Percentiles rank a stretch among this genome's conserved stretches.
Evolutionary conservation across 2,888 invertebrate genomes (phyloP).

Genomic region (Ditylenchus weischeri): DNA sequence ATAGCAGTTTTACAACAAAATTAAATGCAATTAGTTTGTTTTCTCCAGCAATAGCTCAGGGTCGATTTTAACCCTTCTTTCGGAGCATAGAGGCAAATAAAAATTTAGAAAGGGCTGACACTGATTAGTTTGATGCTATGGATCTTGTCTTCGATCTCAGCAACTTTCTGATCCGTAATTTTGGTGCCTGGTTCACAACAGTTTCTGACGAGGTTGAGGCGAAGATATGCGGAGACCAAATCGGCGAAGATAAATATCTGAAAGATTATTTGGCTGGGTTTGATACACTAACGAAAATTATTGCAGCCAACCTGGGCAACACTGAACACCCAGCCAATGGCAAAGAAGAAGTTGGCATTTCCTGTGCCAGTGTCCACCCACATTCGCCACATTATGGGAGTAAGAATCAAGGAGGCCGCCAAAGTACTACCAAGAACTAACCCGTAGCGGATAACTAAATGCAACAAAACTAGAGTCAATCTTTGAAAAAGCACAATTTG

Average conservation of each 20-base stretch:
- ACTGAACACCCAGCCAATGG: constrained; percentile 24
- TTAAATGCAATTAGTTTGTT: no score
- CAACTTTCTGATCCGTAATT: constrained; percentile 12
- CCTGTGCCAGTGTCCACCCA: constrained; percentile 98
- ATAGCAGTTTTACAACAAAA: no score
- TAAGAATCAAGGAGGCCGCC: constrained; percentile 80
- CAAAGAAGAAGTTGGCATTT: constrained; percentile 99
- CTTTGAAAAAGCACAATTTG: background rate
- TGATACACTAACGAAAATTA: background rate
- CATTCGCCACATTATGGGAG: constrained; percentile 88
- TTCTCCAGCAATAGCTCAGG: no score
- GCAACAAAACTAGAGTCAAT: background rate
- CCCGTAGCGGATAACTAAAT: constrained; percentile 83
- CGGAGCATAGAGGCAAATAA: background rate
- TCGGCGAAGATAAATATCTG: constrained; percentile 25
- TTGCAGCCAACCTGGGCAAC: constrained; percentile 17
- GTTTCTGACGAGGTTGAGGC: constrained; percentile 13
- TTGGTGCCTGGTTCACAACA: background rate
- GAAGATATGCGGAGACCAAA: constrained; percentile 23
- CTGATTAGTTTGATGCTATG: constrained; percentile 16
- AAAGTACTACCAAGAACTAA: constrained; percentile 88
- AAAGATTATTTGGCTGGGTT: background rate
- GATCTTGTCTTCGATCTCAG: constrained; percentile 15
- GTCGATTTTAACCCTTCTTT: no score
- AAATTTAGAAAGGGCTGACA: constrained; percentile 17